Evolutionary conservation across 2,113 vertebrate genomes (phyloP), one percentile per base, ranked within the genome.

Genomic region (Dascyllus trimaculatus): DNA sequence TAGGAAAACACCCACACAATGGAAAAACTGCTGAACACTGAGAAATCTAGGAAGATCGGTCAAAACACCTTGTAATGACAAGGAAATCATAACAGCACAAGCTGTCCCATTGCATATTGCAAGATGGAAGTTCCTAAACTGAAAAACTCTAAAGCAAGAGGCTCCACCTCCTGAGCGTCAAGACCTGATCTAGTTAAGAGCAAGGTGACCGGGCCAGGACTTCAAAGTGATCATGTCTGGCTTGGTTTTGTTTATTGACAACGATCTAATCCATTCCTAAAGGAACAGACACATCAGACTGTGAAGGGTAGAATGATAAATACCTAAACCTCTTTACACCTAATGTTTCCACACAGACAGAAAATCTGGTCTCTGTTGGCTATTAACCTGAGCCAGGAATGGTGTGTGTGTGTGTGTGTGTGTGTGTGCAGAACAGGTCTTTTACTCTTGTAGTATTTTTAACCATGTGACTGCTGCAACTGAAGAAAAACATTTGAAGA

Each of bases 1-100:
- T 56, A 78, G 84, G 73, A 75, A 63, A 63, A 81, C 88, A 89
- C 82, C 76, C 84, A 86, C 85, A 75, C 66, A 73, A 9, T 38
- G 58, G 54, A 51, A 60, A 72, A 74, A 69, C 45, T 79, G 71
- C 73, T 68, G 58, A 83, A 85, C 52, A 40, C n/a, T 21, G 52
- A 71, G 61, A 80, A 79, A 82, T 72, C 83, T 65, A 58, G 78
- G 62, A 77, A 62, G 59, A 71, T 60, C 75, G 59, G 59, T 80
- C 59, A 70, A 68, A 68, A 75, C 74, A 77, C 69, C 71, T 73
- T 63, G 35, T 61, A 22, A 61, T 19, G 8, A 21, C 66, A 68
- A 2, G 2, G 38, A 80, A 60, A 72, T 49, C 22, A 17, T 48
- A 63, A 54, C 19, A 29, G 62, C 25, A 67, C 51, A 74, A 43